Base-by-base conservation (phyloP, 2,113 vertebrate species). In the Myiozetetes cayanensis region DNA sequence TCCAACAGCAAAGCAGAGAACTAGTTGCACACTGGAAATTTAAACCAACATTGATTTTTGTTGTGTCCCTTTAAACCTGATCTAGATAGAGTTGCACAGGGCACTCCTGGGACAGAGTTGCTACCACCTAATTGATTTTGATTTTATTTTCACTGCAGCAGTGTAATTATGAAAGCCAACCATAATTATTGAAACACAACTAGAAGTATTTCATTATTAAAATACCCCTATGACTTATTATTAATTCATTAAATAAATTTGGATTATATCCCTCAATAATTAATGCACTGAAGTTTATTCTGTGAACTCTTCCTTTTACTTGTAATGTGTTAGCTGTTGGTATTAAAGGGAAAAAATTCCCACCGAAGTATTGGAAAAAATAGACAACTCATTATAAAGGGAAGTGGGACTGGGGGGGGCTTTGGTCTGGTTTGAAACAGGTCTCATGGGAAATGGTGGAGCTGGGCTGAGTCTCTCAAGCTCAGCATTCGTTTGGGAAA, bases 211-310 rank as follows among this genome's bases (percentile, higher is more conserved):
- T 98, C 98, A 98, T 99, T 99, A 98, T 98, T 99, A 98, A 98
- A 98, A 98, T 98, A 98, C 97, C 98, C 98, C 97, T 95, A 97
- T 82, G 98, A 98, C 98, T 97, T 98, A 97, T 98, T 98, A 98
- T 98, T 98, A 98, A 98, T 99, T 98, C 97, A 98, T 99, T 98
- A 98, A 98, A 98, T 98, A 98, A 98, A 98, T 98, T 98, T 98
- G 97, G 98, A 96, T 98, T 96, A 97, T 97, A 67, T 93, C 95
- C 90, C 97, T 99, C 98, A 98, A 98, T 99, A 98, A 98, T 99
- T 98, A 98, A 99, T 98, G 96, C 53, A 59, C 73, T 93, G 93
- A 95, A 93, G 72, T 96, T 96, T 96, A 95, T 89, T 94, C 74
- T 71, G 93, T 86, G 93, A 86, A 81, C 87, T 95, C 91, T 97